These are phyloP conservation scores for Agelastica alni DNA, from an alignment of 2,888 invertebrate species.

Conservation along the genomic window DNA sequence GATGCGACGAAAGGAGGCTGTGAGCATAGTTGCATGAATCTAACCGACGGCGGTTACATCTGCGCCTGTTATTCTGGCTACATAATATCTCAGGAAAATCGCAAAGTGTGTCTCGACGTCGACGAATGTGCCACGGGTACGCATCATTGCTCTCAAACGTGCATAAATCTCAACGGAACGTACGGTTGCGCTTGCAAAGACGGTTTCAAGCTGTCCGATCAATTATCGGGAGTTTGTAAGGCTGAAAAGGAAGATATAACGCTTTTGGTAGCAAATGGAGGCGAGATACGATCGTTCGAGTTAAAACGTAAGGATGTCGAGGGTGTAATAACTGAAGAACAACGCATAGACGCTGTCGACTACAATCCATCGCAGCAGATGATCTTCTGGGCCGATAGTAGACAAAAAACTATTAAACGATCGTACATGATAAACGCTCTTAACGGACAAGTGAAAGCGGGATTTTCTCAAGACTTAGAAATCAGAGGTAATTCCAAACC, in stretches of 20 bases:
- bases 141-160: slow-evolving; percentile 92
- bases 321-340: slow-evolving; percentile 81
- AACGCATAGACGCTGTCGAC: slow-evolving; percentile 89
- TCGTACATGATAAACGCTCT: slow-evolving; percentile 86
- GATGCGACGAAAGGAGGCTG: slow-evolving; percentile 76
- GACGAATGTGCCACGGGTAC: slow-evolving; percentile 84
- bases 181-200: slow-evolving; percentile 85
- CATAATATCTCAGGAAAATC: slow-evolving; percentile 77
- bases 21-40: slow-evolving; percentile 87
- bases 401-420: slow-evolving; percentile 86
- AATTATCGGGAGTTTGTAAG: slow-evolving; percentile 81
- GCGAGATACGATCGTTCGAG: slow-evolving; percentile 80
- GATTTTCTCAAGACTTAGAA: slow-evolving; percentile 84
- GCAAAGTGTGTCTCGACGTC: slow-evolving; percentile 84
- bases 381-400: slow-evolving; percentile 95
- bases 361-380: slow-evolving; percentile 83
- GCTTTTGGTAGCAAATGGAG: slow-evolving; percentile 79
- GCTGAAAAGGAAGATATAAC: slow-evolving; percentile 69
- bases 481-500: slow-evolving; percentile 84
- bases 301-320: slow-evolving; percentile 68
- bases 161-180: slow-evolving; percentile 88
- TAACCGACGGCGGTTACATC: slow-evolving; percentile 83
- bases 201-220: slow-evolving; percentile 78
- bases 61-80: slow-evolving; percentile 89
- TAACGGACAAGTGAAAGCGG: slow-evolving; percentile 76